Percentiles rank a stretch among this genome's conserved stretches.
phyloP scores from a whole-genome alignment of 2,113 vertebrate genomes.

The Gasterosteus aculeatus region DNA sequence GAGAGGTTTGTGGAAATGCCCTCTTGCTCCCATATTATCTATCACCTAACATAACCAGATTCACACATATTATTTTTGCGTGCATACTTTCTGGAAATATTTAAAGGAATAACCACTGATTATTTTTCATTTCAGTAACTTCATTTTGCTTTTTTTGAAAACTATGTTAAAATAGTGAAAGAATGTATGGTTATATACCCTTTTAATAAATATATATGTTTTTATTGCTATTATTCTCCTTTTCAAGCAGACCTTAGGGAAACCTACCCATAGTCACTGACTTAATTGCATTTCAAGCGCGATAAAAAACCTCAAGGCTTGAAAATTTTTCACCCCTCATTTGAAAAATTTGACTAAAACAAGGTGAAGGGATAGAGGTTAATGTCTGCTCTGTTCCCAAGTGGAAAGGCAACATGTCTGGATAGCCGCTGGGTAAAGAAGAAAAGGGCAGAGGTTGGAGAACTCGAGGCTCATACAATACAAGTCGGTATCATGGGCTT shows the following conservation, averaged over 20 bases:
- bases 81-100: slow-evolving; percentile 1
- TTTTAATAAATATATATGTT: not conserved
- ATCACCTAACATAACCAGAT: slow-evolving; percentile 44
- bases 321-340: not conserved
- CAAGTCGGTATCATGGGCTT: slow-evolving; percentile 12
- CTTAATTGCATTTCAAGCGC: not conserved
- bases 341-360: slow-evolving; percentile 8
- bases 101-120: not conserved
- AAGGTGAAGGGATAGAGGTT: slow-evolving; percentile 18
- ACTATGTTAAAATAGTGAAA: not conserved
- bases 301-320: not conserved
- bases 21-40: slow-evolving; percentile 44
- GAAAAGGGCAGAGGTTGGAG: slow-evolving; percentile 1
- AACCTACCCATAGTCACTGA: not conserved
- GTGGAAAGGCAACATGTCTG: not conserved
- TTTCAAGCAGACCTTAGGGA: not conserved
- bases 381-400: slow-evolving; percentile 19
- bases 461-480: slow-evolving; percentile 13
- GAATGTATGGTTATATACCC: not conserved
- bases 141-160: not conserved
- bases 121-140: not conserved
- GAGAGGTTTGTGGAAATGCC: slow-evolving; percentile 57
- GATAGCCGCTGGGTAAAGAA: slow-evolving; percentile 9
- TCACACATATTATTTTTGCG: slow-evolving; percentile 8
- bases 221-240: not conserved